A percentile compares a stretch with the other conserved stretches of the same genome.
Evolutionary conservation across 2,888 invertebrate species (phyloP).

Genomic region (Polyommatus iphigenia): DNA sequence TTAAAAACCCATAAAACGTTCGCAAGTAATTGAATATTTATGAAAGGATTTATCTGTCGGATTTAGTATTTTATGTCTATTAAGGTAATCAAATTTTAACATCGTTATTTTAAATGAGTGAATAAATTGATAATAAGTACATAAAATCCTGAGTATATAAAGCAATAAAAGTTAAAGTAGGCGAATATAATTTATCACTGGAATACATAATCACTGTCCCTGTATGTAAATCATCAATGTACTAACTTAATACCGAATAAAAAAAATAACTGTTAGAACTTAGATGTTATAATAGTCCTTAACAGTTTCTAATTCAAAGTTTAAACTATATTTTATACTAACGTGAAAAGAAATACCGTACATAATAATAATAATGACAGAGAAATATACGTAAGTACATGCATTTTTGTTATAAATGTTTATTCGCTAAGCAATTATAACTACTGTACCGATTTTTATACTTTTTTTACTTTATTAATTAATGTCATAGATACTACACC

Average conservation of each 20-base stretch:
- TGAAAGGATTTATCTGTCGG: constrained; percentile 16
- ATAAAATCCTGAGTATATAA: constrained; percentile 19
- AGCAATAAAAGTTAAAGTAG: neutral
- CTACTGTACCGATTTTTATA: too few species aligned
- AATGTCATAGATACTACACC: too few species aligned
- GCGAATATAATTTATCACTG: constrained; percentile 1
- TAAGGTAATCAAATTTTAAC: constrained; percentile 18
- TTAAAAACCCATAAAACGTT: constrained; percentile 6
- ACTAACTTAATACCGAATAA: neutral
- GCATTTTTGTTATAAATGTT: too few species aligned
- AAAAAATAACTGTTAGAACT: neutral
- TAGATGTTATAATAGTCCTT: neutral
- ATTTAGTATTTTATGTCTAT: constrained; percentile 15
- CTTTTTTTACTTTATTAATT: too few species aligned
- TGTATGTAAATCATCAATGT: neutral
- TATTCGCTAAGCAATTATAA: too few species aligned
- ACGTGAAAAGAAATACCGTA: too few species aligned
- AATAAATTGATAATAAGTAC: constrained; percentile 19
- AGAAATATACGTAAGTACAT: too few species aligned
- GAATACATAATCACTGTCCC: neutral
- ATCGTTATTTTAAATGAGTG: constrained; percentile 8
- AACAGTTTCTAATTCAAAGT: too few species aligned
- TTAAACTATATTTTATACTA: too few species aligned
- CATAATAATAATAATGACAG: too few species aligned
- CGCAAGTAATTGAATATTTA: constrained; percentile 3